phyloP scores from a whole-genome alignment of 2,113 vertebrate species.

The Lampris megalopsis region DNA sequence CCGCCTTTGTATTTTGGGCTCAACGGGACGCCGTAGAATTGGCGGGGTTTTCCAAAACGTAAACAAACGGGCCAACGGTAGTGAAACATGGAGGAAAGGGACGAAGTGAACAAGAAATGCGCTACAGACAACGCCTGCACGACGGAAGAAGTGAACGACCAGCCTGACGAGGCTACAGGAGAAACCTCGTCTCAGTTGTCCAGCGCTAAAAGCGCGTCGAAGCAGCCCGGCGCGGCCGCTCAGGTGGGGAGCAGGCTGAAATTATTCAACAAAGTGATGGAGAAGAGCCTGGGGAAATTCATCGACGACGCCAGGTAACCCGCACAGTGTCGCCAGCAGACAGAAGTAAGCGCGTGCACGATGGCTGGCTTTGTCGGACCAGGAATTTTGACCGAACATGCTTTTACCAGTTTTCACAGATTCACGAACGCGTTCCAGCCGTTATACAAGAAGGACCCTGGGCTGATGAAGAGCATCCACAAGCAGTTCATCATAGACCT shows the following conservation, averaged over 20 bases:
- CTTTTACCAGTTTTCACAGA: conserved; percentile 83
- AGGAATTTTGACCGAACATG: too few species aligned
- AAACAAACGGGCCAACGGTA: conserved; percentile 20
- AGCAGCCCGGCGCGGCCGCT: conserved; percentile 32
- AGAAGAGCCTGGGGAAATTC: conserved; percentile 79
- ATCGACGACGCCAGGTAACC: conserved; percentile 71
- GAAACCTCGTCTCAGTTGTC: conserved; percentile 16
- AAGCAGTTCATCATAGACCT: conserved; percentile 89
- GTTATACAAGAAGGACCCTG: conserved; percentile 86
- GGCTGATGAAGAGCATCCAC: conserved; percentile 86
- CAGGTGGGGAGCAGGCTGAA: conserved; percentile 64
- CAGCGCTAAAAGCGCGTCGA: not conserved
- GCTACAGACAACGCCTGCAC: rapidly evolving
- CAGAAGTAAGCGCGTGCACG: not conserved
- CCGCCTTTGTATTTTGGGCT: not conserved
- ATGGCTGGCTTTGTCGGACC: not conserved
- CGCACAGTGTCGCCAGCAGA: too few species aligned
- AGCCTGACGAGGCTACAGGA: not conserved
- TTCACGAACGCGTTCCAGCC: conserved; percentile 85
- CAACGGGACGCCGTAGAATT: conserved; percentile 56
- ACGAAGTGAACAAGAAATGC: not conserved
- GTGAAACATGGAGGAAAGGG: conserved; percentile 53
- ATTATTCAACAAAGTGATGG: conserved; percentile 82
- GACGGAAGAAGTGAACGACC: not conserved
- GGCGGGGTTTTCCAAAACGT: conserved; percentile 68